These are phyloP conservation scores for Egretta garzetta DNA, from an alignment of 2,113 vertebrate genomes.

Conservation along the genomic window DNA sequence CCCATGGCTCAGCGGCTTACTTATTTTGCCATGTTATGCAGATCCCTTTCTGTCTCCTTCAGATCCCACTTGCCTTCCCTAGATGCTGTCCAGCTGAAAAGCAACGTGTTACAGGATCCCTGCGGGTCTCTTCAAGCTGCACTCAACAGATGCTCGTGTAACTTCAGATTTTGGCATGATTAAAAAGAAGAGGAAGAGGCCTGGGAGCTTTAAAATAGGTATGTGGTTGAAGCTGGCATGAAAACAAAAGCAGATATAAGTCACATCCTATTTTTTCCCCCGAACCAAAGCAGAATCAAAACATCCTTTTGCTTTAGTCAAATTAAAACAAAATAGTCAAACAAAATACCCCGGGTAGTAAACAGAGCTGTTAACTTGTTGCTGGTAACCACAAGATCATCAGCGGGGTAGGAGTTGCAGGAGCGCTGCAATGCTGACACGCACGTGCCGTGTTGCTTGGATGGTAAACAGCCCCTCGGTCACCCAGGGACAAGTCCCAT, in stretches of 20 bases:
- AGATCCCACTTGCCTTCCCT: background rate
- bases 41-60: background rate
- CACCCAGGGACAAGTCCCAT: background rate
- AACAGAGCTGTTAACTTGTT: background rate
- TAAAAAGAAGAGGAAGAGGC: slow-evolving; percentile 19
- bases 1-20: rapidly evolving
- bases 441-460: rapidly evolving
- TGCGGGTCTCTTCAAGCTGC: background rate
- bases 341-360: background rate
- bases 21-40: rapidly evolving
- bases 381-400: rapidly evolving
- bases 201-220: background rate
- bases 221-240: slow-evolving; percentile 12
- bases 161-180: background rate
- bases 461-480: too few species aligned
- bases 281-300: background rate
- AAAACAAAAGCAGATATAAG: slow-evolving; percentile 31
- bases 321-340: background rate
- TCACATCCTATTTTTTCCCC: slow-evolving; percentile 22
- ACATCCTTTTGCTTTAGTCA: slow-evolving; percentile 43
- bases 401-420: rapidly evolving
- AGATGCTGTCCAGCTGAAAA: background rate
- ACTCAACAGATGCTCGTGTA: background rate
- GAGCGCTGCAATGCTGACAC: rapidly evolving
- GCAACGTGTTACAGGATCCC: background rate